Evolutionary conservation across 2,888 invertebrate genomes (phyloP).

Genomic region (Lithophane socia): DNA sequence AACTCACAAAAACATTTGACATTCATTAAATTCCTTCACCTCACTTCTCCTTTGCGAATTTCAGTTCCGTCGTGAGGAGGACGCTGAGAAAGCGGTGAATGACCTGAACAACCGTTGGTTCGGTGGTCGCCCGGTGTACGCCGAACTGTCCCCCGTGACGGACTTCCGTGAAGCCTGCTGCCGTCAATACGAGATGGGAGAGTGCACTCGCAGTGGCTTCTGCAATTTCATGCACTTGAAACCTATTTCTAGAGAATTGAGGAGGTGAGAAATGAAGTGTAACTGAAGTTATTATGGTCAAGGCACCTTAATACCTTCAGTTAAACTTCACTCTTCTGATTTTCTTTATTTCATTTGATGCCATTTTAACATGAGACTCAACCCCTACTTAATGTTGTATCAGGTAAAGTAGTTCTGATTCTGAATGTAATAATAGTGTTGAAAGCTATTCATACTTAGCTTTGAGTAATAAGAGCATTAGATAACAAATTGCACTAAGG

Average conservation of each 20-base stretch:
- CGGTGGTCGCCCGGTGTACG: constrained; percentile 99
- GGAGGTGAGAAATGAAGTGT: constrained; percentile 90
- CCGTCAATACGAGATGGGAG: constrained; percentile 99
- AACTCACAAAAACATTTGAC: not conserved
- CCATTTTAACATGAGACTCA: not conserved
- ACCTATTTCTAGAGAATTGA: constrained; percentile 98
- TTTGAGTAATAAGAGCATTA: not conserved
- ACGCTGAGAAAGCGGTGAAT: constrained; percentile 99
- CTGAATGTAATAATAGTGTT: not conserved
- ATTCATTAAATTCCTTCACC: not conserved
- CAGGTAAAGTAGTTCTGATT: not conserved
- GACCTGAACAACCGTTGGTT: constrained; percentile 99
- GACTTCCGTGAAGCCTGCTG: constrained; percentile 99
- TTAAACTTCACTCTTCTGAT: too few relatives aligned
- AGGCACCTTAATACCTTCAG: too few relatives aligned
- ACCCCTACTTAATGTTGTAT: too few relatives aligned
- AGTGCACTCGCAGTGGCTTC: constrained; percentile 99
- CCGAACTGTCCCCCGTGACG: constrained; percentile 99
- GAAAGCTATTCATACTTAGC: not conserved
- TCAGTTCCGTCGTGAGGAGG: constrained; percentile 98
- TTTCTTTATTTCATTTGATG: too few relatives aligned
- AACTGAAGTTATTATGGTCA: too few relatives aligned
- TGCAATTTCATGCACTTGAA: constrained; percentile 99
- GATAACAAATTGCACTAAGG: constrained; percentile 1
- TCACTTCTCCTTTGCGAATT: constrained; percentile 53